Evolutionary conservation across 2,113 vertebrate genomes (phyloP).

Genomic region (Saccopteryx leptura): DNA sequence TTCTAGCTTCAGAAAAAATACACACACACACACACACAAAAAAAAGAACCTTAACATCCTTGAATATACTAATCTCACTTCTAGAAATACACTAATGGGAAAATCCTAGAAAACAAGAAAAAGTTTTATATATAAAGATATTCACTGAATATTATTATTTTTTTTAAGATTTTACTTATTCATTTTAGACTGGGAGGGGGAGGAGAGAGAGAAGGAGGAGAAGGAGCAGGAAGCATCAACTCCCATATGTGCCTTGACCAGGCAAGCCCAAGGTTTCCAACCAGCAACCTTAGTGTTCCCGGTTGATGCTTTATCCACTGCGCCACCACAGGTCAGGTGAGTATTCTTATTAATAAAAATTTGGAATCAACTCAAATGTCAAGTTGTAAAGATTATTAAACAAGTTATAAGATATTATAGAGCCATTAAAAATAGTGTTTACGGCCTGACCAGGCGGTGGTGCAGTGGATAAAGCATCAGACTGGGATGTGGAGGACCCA

Average conservation of each 20-base stretch:
- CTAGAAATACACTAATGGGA: not conserved
- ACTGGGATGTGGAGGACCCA: too few relatives aligned
- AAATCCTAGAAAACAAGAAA: not conserved
- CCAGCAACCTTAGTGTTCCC: too few relatives aligned
- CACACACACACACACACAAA: too few relatives aligned
- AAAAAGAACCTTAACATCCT: not conserved
- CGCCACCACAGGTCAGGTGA: not conserved
- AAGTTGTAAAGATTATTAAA: not conserved
- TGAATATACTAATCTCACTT: not conserved
- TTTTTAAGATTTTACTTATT: too few relatives aligned
- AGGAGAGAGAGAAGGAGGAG: too few relatives aligned
- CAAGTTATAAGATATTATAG: conserved; percentile 34
- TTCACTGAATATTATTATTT: not conserved
- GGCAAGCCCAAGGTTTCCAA: too few relatives aligned
- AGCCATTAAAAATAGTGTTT: conserved; percentile 35
- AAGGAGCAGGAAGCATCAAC: too few relatives aligned
- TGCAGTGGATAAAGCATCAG: too few relatives aligned
- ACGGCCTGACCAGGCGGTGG: not conserved
- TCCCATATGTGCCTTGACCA: too few relatives aligned
- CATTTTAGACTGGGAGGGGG: too few relatives aligned
- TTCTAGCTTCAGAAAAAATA: too few relatives aligned
- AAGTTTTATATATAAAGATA: not conserved
- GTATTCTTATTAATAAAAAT: conserved; percentile 9
- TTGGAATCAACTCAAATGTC: not conserved
- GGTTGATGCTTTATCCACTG: too few relatives aligned